Base-by-base conservation (phyloP, 2,888 invertebrate species). In the Ceramica pisi region DNA sequence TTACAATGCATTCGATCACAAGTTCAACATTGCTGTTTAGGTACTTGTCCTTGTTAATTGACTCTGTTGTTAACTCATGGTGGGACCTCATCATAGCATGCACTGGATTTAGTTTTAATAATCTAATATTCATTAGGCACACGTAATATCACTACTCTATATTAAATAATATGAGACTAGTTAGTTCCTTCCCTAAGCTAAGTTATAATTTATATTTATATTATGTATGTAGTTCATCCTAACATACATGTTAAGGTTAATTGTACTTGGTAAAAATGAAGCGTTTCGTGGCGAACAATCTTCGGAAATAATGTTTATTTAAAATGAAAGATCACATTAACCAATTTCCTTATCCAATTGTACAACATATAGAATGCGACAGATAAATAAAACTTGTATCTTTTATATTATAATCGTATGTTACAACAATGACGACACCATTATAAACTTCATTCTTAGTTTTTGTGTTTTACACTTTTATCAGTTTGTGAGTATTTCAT, bases 121-220 rank as follows among this genome's bases (percentile, higher is more conserved):
- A 77, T 87, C 81, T 89, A 90, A 92, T 85, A 83, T 84, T 85
- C 87, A 91, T 94, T 95, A 96, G 95, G 95, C 95, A 95, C 95
- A 93, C 94, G 89, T 90, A 90, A 92, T 94, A 93, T 94, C 91
- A 93, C 93, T 94, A 93, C 88, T 89, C 92, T 94, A 94, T 92
- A 92, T 94, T 93, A 93, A 92, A 93, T 92, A 93, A 92, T 92
- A 94, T 95, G 95, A 96, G 95, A 96, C 95, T 96, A 95, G 95
- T 96, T 96, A 96, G 95, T 95, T 95, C 89, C 87, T 93, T 93
- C 88, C 89, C 91, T 95, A 94, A 85, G 71, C 92, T 94, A 94
- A 88, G 90, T 93, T 94, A 92, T 93, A 92, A 92, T 92, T 90
- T 91, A 91, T 86, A 86, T 89, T 88, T 88, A 89, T 87, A 89